phyloP scores from a whole-genome alignment of 2,113 vertebrate species.

The Hiodon tergisus region DNA sequence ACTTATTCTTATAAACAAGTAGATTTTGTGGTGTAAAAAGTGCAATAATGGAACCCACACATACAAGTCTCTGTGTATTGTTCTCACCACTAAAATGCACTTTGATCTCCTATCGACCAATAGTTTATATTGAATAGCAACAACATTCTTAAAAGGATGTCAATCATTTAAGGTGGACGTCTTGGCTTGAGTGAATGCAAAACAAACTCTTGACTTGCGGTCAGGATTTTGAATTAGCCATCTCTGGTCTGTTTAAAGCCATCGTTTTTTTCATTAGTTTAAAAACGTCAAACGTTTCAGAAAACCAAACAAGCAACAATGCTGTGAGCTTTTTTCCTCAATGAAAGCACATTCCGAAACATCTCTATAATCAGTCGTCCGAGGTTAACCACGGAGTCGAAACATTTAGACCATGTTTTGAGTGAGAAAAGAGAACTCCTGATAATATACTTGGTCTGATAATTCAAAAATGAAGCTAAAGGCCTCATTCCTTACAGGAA shows the following conservation, averaged over 20 bases:
- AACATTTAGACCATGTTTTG: constrained; percentile 9
- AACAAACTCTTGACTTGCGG: neutral
- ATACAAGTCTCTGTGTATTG: neutral
- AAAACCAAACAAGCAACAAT: neutral
- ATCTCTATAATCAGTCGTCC: neutral
- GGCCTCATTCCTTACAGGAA: too few species aligned
- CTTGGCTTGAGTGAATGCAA: neutral
- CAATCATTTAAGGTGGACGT: neutral
- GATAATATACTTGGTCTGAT: neutral
- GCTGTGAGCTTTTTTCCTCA: neutral
- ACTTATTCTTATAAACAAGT: too few species aligned
- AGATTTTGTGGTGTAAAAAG: too few species aligned
- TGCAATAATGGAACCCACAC: neutral
- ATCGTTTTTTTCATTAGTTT: constrained; percentile 4
- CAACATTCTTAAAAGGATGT: neutral
- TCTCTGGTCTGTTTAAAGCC: neutral
- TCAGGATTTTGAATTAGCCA: neutral
- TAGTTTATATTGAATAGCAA: neutral
- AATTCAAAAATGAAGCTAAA: neutral
- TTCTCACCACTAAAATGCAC: constrained; percentile 1
- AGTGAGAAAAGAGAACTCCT: neutral
- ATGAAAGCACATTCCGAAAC: constrained; percentile 19
- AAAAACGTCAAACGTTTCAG: neutral
- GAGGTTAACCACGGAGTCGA: constrained; percentile 7
- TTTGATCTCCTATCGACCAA: neutral